These are phyloP conservation scores for Calidris pugnax DNA, from an alignment of 2,113 vertebrate species.

Conservation along the genomic window DNA sequence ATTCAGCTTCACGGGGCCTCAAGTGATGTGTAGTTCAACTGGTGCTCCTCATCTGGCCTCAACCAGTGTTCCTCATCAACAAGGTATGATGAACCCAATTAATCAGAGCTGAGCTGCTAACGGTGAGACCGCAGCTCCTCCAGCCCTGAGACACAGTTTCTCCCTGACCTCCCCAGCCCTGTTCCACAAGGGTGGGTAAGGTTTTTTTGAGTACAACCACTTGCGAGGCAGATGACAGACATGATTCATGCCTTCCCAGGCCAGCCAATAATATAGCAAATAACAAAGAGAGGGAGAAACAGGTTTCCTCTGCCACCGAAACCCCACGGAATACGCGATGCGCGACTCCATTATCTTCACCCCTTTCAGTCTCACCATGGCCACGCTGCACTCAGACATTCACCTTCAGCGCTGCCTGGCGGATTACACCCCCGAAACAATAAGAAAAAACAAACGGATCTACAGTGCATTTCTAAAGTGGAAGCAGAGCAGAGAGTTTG, in stretches of 20 bases:
- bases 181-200: neutral
- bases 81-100: neutral
- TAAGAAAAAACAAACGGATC: neutral
- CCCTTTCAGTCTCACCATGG: neutral
- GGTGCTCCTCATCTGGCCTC: neutral
- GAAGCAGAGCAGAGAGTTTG: neutral
- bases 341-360: neutral
- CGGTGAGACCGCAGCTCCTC: neutral
- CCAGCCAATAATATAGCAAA: neutral
- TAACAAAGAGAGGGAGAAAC: neutral
- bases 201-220: neutral
- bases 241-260: neutral
- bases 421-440: neutral
- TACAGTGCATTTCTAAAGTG: neutral
- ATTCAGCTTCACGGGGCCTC: neutral
- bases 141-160: neutral
- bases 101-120: neutral
- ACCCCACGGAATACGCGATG: neutral
- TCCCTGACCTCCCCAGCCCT: neutral
- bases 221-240: neutral
- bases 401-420: neutral
- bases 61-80: neutral
- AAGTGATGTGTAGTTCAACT: neutral
- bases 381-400: neutral
- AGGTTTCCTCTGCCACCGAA: neutral